Evolutionary conservation across 2,888 invertebrate species (phyloP).

Genomic region (Drosophila fulvimacula): DNA sequence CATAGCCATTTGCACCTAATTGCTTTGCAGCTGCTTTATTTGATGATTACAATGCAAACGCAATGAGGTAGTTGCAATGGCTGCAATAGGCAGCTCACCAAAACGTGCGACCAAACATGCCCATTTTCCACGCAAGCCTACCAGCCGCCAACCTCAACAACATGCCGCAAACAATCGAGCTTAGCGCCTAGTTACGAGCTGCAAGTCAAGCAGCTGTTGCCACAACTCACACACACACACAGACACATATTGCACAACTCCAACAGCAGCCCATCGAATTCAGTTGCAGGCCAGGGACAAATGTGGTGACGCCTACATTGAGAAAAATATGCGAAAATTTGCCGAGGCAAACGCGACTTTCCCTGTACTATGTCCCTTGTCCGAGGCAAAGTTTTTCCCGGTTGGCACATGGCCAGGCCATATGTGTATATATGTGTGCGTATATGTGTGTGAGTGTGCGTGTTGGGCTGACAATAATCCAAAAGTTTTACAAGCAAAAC

Average conservation of each 20-base stretch:
- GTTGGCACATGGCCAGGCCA: slow-evolving; percentile 67
- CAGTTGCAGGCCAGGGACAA: slow-evolving; percentile 69
- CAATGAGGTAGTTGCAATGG: slow-evolving; percentile 23
- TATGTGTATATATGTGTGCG: slow-evolving; percentile 19
- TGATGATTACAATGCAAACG: slow-evolving; percentile 39
- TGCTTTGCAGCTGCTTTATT: slow-evolving; percentile 29
- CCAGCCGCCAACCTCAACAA: slow-evolving; percentile 4
- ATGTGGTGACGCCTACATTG: slow-evolving; percentile 70
- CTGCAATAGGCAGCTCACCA: slow-evolving; percentile 32
- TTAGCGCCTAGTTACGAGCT: slow-evolving; percentile 69
- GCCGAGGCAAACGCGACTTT: slow-evolving; percentile 50
- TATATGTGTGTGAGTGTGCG: slow-evolving; percentile 22
- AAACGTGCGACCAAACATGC: slow-evolving; percentile 28
- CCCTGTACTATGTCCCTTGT: slow-evolving; percentile 55
- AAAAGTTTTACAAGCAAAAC: slow-evolving; percentile 80
- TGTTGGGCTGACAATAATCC: slow-evolving; percentile 74
- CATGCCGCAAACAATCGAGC: slow-evolving; percentile 67
- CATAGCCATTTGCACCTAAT: slow-evolving; percentile 36
- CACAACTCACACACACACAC: slow-evolving; percentile 21
- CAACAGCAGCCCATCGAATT: slow-evolving; percentile 47
- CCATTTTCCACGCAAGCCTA: not conserved
- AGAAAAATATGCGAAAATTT: slow-evolving; percentile 77
- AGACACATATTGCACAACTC: slow-evolving; percentile 31
- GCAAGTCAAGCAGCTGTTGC: slow-evolving; percentile 67
- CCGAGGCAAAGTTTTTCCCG: slow-evolving; percentile 56